Percentiles rank a stretch among this genome's conserved stretches.
phyloP scores from a whole-genome alignment of 1,140 invertebrate genomes.

The Spodoptera litura region DNA sequence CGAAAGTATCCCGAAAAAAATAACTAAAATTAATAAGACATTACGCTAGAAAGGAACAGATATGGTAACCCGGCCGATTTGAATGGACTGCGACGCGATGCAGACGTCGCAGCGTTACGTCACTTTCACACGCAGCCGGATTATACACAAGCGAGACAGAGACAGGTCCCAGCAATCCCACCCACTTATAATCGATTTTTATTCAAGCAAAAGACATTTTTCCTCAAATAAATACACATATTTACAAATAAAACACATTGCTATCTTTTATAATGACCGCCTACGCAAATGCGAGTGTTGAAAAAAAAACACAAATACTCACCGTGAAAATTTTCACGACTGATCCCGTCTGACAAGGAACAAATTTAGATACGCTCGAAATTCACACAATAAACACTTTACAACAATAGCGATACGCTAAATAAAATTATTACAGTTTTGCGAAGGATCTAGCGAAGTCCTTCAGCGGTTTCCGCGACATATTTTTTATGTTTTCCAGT shows the following conservation, averaged over 20 bases:
- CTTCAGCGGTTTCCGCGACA: conserved; percentile 68
- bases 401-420: conserved; percentile 59
- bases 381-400: conserved; percentile 78
- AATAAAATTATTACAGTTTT: conserved; percentile 67
- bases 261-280: conserved; percentile 30
- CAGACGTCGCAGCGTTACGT: conserved; percentile 69
- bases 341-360: conserved; percentile 72
- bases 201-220: conserved; percentile 65
- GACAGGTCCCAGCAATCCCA: conserved; percentile 71
- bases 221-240: conserved; percentile 55
- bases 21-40: conserved; percentile 61
- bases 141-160: conserved; percentile 73
- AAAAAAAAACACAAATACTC: conserved; percentile 69
- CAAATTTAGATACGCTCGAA: conserved; percentile 78
- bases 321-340: conserved; percentile 77
- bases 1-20: conserved; percentile 55
- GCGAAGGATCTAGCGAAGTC: conserved; percentile 59
- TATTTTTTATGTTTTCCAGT: conserved; percentile 80
- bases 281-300: conserved; percentile 33
- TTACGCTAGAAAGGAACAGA: conserved; percentile 60
- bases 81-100: conserved; percentile 66
- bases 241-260: conserved; percentile 44
- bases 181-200: conserved; percentile 85
- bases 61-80: conserved; percentile 68
- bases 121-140: conserved; percentile 69